These are phyloP conservation scores for Geotrypetes seraphini DNA, from an alignment of 2,797 vertebrate species.

Conservation along the genomic window DNA sequence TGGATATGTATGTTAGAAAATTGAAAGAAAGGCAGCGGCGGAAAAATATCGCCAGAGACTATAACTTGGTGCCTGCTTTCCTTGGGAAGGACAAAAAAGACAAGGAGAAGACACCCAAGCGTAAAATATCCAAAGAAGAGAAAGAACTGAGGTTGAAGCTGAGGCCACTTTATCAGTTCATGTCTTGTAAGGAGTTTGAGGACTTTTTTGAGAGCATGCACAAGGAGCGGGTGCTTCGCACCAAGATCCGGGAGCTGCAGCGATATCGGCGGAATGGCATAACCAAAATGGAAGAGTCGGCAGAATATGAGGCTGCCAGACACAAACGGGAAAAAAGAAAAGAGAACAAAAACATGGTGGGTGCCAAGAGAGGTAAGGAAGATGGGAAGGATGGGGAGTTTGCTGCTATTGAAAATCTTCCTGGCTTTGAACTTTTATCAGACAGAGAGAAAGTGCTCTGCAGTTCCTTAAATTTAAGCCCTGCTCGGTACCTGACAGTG, in stretches of 20 bases:
- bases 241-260: slow-evolving; percentile 90
- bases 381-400: slow-evolving; percentile 84
- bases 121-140: slow-evolving; percentile 92
- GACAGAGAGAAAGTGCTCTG: slow-evolving; percentile 93
- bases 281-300: slow-evolving; percentile 82
- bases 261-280: slow-evolving; percentile 89
- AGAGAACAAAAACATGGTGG: slow-evolving; percentile 74
- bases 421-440: slow-evolving; percentile 86
- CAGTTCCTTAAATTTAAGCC: slow-evolving; percentile 81
- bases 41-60: slow-evolving; percentile 90
- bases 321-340: slow-evolving; percentile 92
- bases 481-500: slow-evolving; percentile 86
- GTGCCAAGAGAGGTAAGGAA: slow-evolving; percentile 75
- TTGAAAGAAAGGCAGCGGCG: slow-evolving; percentile 83
- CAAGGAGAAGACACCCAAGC: slow-evolving; percentile 67
- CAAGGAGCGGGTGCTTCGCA: slow-evolving; percentile 80
- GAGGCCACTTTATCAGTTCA: slow-evolving; percentile 86
- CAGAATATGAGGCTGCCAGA: slow-evolving; percentile 85
- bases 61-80: slow-evolving; percentile 83
- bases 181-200: slow-evolving; percentile 89
- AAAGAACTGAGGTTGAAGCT: slow-evolving; percentile 80
- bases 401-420: slow-evolving; percentile 82
- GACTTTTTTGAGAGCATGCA: slow-evolving; percentile 95
- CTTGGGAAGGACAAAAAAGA: slow-evolving; percentile 85
- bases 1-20: slow-evolving; percentile 96